A percentile compares a stretch with the other conserved stretches of the same genome.
Evolutionary conservation across 2,113 vertebrate genomes (phyloP).

Genomic region (Odobenus rosmarus): DNA sequence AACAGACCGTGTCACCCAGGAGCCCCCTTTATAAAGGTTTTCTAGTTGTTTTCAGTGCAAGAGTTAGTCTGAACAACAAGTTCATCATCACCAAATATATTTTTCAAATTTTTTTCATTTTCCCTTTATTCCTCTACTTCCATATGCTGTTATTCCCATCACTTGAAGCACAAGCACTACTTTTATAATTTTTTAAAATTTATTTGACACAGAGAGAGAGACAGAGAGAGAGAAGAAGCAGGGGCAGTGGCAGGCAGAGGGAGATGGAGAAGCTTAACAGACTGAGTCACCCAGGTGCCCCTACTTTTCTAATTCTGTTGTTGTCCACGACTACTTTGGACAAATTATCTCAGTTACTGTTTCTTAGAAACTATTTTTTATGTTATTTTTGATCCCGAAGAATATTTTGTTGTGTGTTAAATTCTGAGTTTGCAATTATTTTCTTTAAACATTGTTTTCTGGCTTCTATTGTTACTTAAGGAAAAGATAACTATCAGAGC

Average conservation of each 20-base stretch:
- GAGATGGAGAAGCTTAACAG: too few relatives aligned
- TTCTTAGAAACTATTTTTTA: neutral
- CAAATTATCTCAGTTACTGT: neutral
- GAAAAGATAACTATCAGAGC: neutral
- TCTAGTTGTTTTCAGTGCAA: neutral
- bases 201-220: too few relatives aligned
- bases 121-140: neutral
- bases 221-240: too few relatives aligned
- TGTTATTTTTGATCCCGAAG: neutral
- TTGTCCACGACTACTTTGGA: neutral
- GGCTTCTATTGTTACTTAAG: neutral
- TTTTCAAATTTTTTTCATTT: neutral
- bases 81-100: neutral
- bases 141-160: neutral
- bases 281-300: too few relatives aligned
- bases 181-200: too few relatives aligned
- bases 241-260: too few relatives aligned
- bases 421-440: neutral
- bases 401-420: neutral
- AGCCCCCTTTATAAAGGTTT: neutral
- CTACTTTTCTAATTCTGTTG: neutral
- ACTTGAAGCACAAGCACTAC: neutral
- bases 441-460: neutral
- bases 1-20: too few relatives aligned
- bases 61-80: neutral